A percentile compares a stretch with the other conserved stretches of the same genome.
These are phyloP conservation scores for Crotalus tigris DNA, from an alignment of 2,113 vertebrate species.

Conservation along the genomic window DNA sequence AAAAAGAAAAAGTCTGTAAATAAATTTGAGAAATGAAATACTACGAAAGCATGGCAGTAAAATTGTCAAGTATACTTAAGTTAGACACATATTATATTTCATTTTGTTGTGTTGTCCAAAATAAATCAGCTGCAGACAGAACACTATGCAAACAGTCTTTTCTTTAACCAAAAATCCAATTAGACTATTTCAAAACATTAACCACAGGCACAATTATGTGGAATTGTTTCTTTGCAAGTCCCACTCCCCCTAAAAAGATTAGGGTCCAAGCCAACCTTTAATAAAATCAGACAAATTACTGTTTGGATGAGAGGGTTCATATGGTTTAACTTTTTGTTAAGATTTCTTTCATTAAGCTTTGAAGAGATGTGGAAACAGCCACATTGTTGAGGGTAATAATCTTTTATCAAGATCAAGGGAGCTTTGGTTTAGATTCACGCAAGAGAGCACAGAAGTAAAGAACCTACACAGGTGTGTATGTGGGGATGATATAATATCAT, in stretches of 20 bases:
- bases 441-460: not conserved
- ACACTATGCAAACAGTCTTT: not conserved
- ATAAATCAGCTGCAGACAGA: not conserved
- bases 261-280: not conserved
- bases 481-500: not conserved
- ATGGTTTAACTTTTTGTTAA: not conserved
- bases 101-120: conserved; percentile 11
- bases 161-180: not conserved
- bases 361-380: not conserved
- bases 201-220: not conserved
- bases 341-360: not conserved
- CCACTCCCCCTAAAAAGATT: not conserved
- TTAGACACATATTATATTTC: conserved; percentile 1
- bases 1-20: not conserved
- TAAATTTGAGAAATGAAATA: not conserved
- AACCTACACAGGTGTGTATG: not conserved
- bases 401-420: not conserved
- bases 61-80: conserved; percentile 4
- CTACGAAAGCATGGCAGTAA: not conserved
- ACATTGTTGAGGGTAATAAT: not conserved
- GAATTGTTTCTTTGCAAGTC: not conserved
- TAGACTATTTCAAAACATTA: not conserved
- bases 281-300: not conserved
- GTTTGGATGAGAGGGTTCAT: conserved; percentile 2
- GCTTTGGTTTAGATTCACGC: not conserved